Evolutionary conservation across 2,113 vertebrate genomes (phyloP).

Genomic region (Emydura subglobosa): DNA sequence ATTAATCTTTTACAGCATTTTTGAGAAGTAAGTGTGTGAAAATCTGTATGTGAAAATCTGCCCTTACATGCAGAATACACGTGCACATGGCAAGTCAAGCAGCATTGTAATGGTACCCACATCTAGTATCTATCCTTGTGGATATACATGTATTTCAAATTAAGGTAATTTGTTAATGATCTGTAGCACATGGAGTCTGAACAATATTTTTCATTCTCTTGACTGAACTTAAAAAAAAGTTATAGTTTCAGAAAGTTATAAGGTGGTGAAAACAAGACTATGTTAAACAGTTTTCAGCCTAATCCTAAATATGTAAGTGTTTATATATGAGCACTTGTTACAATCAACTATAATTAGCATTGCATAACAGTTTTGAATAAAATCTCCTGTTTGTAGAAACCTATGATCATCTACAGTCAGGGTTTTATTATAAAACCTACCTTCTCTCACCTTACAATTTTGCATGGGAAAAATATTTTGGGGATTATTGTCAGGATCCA

Average conservation of each 20-base stretch:
- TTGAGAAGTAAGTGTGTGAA: neutral
- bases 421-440: neutral
- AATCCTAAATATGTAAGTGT: neutral
- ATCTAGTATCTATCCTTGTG: neutral
- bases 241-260: neutral
- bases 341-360: neutral
- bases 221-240: too few relatives aligned
- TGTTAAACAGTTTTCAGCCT: neutral
- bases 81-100: neutral
- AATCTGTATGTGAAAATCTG: neutral
- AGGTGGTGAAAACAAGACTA: neutral
- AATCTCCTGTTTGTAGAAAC: neutral
- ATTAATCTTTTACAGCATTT: neutral
- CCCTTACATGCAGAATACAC: neutral
- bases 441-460: neutral
- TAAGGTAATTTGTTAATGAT: neutral
- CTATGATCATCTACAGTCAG: neutral
- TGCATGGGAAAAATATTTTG: neutral
- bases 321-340: neutral
- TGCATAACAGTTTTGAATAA: neutral
- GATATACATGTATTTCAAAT: neutral
- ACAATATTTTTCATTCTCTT: neutral
- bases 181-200: neutral
- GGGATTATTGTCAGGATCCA: neutral
- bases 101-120: neutral